A percentile compares a stretch with the other conserved stretches of the same genome.
phyloP scores from a whole-genome alignment of 2,888 invertebrate species.

The Nectonema munidae region DNA sequence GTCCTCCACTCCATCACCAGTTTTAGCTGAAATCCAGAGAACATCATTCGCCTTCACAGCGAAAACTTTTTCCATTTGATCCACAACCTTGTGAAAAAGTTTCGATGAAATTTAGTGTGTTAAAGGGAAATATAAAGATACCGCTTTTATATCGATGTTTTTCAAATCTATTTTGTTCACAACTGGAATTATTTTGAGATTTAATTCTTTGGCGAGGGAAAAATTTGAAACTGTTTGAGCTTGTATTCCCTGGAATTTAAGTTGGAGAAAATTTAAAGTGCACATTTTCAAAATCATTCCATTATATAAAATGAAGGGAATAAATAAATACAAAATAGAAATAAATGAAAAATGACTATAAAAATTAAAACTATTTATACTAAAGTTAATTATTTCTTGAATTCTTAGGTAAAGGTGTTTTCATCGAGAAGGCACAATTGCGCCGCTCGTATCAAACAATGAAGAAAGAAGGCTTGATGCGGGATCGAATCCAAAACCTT shows the following conservation, averaged over 20 bases:
- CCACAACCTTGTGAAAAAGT: slow-evolving; percentile 29
- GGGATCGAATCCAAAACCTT: too few species aligned
- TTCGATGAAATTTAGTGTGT: slow-evolving; percentile 8
- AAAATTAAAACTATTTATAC: too few species aligned
- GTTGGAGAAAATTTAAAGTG: too few species aligned
- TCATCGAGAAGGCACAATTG: too few species aligned
- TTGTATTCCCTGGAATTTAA: slow-evolving; percentile 41
- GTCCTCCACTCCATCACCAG: slow-evolving; percentile 44
- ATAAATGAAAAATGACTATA: too few species aligned
- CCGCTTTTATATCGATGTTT: slow-evolving; percentile 42
- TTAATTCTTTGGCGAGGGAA: slow-evolving; percentile 47
- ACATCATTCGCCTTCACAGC: slow-evolving; percentile 39
- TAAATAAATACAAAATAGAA: too few species aligned
- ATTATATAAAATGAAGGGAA: too few species aligned
- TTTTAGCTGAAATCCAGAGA: slow-evolving; percentile 57
- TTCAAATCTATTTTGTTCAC: slow-evolving; percentile 84
- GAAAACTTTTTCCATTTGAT: slow-evolving; percentile 46
- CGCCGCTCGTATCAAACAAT: too few species aligned
- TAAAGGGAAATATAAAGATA: not conserved
- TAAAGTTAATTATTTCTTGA: too few species aligned
- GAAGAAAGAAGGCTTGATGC: too few species aligned
- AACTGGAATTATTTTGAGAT: slow-evolving; percentile 36
- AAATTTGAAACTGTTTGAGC: slow-evolving; percentile 93
- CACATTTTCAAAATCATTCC: too few species aligned
- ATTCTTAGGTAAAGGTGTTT: too few species aligned